Evolutionary conservation across 2,113 vertebrate species (phyloP).

Genomic region (Myotis lucifugus): DNA sequence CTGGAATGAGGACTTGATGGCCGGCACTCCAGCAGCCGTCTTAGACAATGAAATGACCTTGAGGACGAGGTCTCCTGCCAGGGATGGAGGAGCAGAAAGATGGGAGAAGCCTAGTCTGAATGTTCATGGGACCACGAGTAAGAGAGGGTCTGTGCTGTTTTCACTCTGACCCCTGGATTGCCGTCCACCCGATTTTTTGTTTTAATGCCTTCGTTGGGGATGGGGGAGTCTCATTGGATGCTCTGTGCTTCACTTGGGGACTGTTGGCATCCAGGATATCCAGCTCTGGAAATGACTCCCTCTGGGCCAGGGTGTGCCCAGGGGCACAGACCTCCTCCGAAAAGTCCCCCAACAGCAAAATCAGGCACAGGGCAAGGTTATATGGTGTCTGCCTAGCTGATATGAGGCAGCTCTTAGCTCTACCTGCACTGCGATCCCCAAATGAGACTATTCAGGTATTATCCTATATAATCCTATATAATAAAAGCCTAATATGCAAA

Average conservation of each 20-base stretch:
- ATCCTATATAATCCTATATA: no score
- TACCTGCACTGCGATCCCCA: rapidly evolving
- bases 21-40: neutral
- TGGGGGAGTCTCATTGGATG: neutral
- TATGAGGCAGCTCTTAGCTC: neutral
- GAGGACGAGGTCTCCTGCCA: neutral
- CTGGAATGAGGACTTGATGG: neutral
- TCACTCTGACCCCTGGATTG: neutral
- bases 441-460: neutral
- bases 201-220: neutral
- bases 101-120: neutral
- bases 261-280: neutral
- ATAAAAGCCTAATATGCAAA: no score
- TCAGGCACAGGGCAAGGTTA: neutral
- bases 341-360: neutral
- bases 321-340: neutral
- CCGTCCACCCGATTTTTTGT: neutral
- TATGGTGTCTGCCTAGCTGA: rapidly evolving
- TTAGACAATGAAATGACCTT: neutral
- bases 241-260: neutral
- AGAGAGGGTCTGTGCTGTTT: neutral
- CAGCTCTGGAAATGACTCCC: neutral
- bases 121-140: neutral
- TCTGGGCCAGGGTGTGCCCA: neutral
- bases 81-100: neutral